phyloP scores from a whole-genome alignment of 2,888 invertebrate species.

The Rhaphigaster nebulosa region DNA sequence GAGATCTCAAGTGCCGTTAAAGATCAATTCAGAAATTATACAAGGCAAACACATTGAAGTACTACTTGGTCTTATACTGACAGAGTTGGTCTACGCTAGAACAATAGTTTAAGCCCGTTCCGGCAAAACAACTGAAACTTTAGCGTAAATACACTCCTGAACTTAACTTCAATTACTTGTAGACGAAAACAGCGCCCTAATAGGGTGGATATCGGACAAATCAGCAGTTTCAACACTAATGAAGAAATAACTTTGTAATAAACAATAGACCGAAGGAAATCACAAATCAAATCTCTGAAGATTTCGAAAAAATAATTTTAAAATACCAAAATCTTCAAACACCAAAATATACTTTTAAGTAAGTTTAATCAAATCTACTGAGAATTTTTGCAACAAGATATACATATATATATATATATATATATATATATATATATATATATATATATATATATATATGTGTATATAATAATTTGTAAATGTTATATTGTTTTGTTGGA shows the following conservation, averaged over 20 bases:
- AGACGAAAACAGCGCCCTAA: background rate
- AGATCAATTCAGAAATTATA: background rate
- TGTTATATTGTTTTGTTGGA: no score
- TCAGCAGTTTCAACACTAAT: background rate
- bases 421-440: no score
- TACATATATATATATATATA: no score
- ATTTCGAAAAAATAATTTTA: no score
- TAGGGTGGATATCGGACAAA: background rate
- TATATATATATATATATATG: no score
- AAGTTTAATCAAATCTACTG: no score
- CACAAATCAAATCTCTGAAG: background rate
- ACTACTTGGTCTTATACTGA: background rate
- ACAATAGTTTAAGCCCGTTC: conserved; percentile 3
- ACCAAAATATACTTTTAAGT: no score
- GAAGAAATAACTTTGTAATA: background rate
- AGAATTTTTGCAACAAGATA: no score
- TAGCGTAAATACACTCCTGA: background rate
- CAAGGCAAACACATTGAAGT: conserved; percentile 10
- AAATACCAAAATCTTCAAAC: no score
- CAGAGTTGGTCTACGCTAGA: background rate
- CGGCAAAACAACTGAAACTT: conserved; percentile 19
- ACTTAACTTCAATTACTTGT: conserved; percentile 1
- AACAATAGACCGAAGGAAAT: background rate
- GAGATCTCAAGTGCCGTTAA: background rate
- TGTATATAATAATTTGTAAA: no score